Evolutionary conservation across 2,113 vertebrate species (phyloP).

Genomic region (Grammomys surdaster): DNA sequence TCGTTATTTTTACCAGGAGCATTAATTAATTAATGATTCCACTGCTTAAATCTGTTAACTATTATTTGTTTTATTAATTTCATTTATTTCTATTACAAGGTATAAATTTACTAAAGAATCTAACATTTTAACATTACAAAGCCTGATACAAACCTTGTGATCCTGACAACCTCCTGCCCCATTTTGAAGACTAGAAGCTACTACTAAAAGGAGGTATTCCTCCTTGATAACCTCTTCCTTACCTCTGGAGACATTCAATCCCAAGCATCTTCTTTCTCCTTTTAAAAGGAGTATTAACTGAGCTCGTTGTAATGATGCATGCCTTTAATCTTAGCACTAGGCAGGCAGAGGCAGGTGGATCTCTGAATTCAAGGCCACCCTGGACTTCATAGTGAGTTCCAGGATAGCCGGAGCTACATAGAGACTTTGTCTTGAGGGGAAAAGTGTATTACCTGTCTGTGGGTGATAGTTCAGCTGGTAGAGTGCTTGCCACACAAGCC

Average conservation of each 20-base stretch:
- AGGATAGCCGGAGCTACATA: neutral
- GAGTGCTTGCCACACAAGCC: neutral
- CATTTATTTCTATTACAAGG: slow-evolving; percentile 25
- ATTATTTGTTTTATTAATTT: neutral
- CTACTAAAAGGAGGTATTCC: neutral
- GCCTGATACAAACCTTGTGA: neutral
- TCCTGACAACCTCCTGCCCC: neutral
- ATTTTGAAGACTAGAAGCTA: neutral
- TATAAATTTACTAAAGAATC: slow-evolving; percentile 36
- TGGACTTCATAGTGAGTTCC: neutral
- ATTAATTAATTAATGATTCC: slow-evolving; percentile 20
- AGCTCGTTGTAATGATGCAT: neutral
- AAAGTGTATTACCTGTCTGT: neutral
- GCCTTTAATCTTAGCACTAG: neutral
- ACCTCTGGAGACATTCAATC: neutral
- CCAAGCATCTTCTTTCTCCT: neutral
- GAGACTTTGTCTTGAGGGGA: neutral
- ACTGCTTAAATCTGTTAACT: neutral
- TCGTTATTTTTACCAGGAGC: neutral
- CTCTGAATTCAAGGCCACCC: neutral
- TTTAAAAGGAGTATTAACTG: neutral
- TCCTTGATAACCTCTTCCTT: neutral
- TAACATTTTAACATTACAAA: neutral
- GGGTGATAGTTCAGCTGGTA: no score
- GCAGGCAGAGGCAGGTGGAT: neutral